Evolutionary conservation across 1,140 invertebrate genomes (phyloP).

Genomic region (Papilio dardanus): DNA sequence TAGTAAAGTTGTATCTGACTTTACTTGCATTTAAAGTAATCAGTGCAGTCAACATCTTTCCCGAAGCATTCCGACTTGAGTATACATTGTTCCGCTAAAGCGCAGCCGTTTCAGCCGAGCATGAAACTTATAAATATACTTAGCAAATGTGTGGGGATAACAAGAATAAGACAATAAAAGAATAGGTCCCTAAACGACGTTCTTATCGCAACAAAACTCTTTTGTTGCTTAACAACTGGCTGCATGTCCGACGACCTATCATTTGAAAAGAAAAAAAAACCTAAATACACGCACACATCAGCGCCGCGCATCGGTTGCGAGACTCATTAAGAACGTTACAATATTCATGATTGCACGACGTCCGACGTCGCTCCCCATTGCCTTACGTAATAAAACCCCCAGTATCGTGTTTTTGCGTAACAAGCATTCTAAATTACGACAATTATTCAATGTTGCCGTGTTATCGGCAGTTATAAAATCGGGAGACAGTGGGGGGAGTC

Average conservation of each 20-base stretch:
- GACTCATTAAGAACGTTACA: constrained; percentile 37
- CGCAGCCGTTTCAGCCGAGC: neutral
- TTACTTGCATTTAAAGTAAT: neutral
- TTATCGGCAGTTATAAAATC: constrained; percentile 70
- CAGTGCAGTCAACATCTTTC: neutral
- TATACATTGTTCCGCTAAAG: constrained; percentile 5
- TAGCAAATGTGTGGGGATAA: constrained; percentile 27
- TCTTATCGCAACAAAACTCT: constrained; percentile 32
- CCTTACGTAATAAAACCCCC: constrained; percentile 48
- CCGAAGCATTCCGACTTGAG: constrained; percentile 9
- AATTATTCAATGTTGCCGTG: constrained; percentile 75
- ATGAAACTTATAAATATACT: constrained; percentile 33
- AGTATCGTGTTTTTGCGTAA: constrained; percentile 69
- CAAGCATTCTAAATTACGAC: constrained; percentile 74
- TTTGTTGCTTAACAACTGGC: constrained; percentile 32
- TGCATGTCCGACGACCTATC: constrained; percentile 37
- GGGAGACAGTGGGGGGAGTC: constrained; percentile 40
- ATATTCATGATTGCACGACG: constrained; percentile 38
- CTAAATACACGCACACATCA: constrained; percentile 32
- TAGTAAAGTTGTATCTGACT: neutral
- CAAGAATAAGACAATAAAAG: constrained; percentile 34
- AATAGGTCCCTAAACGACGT: constrained; percentile 19
- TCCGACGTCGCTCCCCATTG: constrained; percentile 37
- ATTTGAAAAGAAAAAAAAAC: constrained; percentile 37
- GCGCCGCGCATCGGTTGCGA: constrained; percentile 24